These are phyloP conservation scores for Nasonovia ribisnigri DNA, from an alignment of 2,888 invertebrate species.

Conservation along the genomic window DNA sequence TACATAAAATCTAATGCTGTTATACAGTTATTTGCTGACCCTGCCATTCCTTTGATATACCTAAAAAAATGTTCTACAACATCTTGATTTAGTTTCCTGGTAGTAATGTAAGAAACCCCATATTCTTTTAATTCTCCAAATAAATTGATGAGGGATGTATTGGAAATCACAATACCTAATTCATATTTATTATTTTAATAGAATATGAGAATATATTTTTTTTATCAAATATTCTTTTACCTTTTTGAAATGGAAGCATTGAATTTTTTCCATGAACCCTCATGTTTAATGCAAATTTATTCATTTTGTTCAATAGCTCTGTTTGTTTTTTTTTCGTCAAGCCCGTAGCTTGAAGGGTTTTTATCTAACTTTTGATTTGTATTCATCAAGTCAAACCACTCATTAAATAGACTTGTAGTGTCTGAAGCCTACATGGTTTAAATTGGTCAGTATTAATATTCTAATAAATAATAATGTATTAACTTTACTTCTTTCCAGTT, in stretches of 20 bases:
- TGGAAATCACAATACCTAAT: background rate
- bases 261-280: constrained; percentile 1
- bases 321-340: background rate
- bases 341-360: background rate
- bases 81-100: background rate
- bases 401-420: no score
- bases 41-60: background rate
- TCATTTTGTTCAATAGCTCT: background rate
- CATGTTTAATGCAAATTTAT: background rate
- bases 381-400: no score
- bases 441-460: no score
- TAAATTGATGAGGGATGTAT: background rate
- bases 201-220: background rate
- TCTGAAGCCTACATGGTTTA: no score
- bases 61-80: background rate
- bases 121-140: background rate
- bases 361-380: no score
- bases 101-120: background rate
- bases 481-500: no score
- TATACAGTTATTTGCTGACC: background rate
- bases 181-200: background rate
- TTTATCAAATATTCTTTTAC: background rate
- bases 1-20: constrained; percentile 2
- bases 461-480: no score
- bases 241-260: background rate